Base-by-base conservation (phyloP, 2,797 vertebrate species). In the Leptatherina wallacei region DNA sequence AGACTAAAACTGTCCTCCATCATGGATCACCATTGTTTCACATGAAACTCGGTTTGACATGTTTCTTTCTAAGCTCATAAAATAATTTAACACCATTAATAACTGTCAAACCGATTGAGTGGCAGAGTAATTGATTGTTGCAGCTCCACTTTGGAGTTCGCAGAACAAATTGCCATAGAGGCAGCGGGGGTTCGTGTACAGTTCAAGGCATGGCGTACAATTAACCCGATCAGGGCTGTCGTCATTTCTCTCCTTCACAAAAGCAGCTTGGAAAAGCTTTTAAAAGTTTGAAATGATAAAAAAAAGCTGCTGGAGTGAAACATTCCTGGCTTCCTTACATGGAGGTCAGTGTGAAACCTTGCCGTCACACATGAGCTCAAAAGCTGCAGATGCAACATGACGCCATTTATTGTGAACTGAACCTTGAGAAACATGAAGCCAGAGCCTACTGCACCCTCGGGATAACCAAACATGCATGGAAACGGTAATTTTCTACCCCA, bases 61-160 rank as follows among this genome's bases (percentile, higher is more conserved):
- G 2, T 44, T 62, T 73, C 52, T 27, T 35, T 61, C 47, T 7
- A 12, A 64, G 62, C 16, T 36, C 57, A 54, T 30, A 30, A 64
- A 65, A 47, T 14, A 62, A 81, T 65, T 52, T 22, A 71, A 56
- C 47, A 18, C 36, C 38, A 32, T 58, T n/a, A 42, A 36, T 40
- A 36, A 72, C 33, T 57, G 60, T 40, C 60, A 65, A 36, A 58
- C 38, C 63, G 71, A 75, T 51, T 38, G 77, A 83, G 49, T 38
- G 71, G 38, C 61, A 60, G 56, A 47, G 55, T 60, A 75, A 80
- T 63, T 29, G 30, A 56, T 68, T 35, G 58, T 6, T 66, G 44
- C 58, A 51, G 73, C 27, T 51, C 11, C 14, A 35, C 58, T 59
- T 52, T 24, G 56, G 36, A 57, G 57, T 60, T 59, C 13, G 2